Conservation (phyloP, 2,797 vertebrate species). For the Loris lydekkerianus region DNA sequence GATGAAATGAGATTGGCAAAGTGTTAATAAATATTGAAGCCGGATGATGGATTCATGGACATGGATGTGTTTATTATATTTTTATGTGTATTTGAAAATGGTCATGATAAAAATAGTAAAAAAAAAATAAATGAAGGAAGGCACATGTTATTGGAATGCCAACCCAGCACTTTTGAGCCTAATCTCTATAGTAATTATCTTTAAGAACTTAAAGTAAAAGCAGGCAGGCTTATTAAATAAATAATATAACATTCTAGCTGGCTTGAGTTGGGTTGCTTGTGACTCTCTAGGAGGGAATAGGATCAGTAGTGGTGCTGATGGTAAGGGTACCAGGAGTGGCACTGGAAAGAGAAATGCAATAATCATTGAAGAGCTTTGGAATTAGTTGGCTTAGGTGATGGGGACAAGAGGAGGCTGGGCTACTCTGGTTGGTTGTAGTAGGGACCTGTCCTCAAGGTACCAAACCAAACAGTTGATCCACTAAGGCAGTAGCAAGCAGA, state of each 20-base stretch:
- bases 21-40: conserved; percentile 24
- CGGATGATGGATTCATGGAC: background rate
- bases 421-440: background rate
- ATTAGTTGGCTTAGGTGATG: background rate
- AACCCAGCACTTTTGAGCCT: background rate
- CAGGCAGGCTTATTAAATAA: background rate
- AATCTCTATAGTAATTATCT: background rate
- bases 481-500: background rate
- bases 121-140: background rate
- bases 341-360: background rate
- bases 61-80: background rate
- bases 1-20: background rate
- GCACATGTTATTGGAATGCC: background rate
- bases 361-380: background rate
- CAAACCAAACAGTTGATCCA: background rate
- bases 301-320: background rate
- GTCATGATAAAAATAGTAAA: background rate
- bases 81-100: conserved; percentile 5
- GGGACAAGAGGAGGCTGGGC: background rate
- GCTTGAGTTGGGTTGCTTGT: background rate
- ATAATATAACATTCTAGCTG: background rate
- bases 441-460: background rate
- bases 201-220: conserved; percentile 45
- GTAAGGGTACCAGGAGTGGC: background rate
- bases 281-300: background rate